Conservation (phyloP, 2,797 vertebrate genomes). For the Crocidura indochinensis region DNA sequence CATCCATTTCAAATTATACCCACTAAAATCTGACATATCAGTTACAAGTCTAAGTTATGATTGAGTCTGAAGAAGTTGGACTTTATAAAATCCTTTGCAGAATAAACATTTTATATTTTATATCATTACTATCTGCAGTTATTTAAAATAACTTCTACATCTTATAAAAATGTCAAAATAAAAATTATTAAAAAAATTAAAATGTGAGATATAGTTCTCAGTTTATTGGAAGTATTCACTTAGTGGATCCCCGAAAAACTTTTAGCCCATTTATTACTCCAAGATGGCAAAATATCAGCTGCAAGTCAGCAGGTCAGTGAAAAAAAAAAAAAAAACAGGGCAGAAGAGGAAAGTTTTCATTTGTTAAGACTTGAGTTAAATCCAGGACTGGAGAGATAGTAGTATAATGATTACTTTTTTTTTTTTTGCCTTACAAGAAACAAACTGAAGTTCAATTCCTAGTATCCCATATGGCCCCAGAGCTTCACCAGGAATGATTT, state of each 20-base stretch:
- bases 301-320: not conserved
- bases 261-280: not conserved
- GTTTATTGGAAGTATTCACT: not conserved
- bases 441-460: too few relatives aligned
- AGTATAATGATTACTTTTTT: too few relatives aligned
- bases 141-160: not conserved
- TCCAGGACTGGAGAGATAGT: too few relatives aligned
- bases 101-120: not conserved
- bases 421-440: too few relatives aligned
- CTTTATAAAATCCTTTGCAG: slow-evolving; percentile 49
- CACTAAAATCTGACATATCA: slow-evolving; percentile 60
- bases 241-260: not conserved
- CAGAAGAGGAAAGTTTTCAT: slow-evolving; percentile 28
- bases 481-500: too few relatives aligned
- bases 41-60: slow-evolving; percentile 44
- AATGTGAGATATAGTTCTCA: not conserved
- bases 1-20: slow-evolving; percentile 74
- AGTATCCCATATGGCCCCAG: too few relatives aligned
- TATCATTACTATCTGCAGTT: not conserved
- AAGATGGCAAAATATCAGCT: not conserved
- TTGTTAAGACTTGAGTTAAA: not conserved
- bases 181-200: not conserved
- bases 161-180: not conserved
- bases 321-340: not conserved
- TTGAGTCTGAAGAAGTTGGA: slow-evolving; percentile 26